Evolutionary conservation across 92 coral and sea anemone species (phyloP).

Genomic region (Actinostola sp.): DNA sequence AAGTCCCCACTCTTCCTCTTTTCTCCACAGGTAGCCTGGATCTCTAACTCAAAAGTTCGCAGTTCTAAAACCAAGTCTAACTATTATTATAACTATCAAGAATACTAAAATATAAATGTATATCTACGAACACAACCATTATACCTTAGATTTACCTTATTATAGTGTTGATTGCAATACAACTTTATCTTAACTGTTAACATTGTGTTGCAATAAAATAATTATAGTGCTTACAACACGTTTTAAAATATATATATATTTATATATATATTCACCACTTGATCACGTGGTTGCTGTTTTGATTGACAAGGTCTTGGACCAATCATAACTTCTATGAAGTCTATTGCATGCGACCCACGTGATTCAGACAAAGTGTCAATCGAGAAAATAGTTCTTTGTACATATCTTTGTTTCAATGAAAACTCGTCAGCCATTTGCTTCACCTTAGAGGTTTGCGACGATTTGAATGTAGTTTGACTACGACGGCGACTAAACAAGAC

Average conservation of each 20-base stretch:
- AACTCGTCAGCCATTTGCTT: background rate
- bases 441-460: slow-evolving; percentile 11
- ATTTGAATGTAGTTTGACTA: slow-evolving; percentile 32
- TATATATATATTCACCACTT: slow-evolving; percentile 4
- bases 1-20: too few relatives aligned
- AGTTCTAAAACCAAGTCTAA: too few relatives aligned
- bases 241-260: slow-evolving; percentile 9
- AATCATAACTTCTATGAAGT: slow-evolving; percentile 20
- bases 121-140: too few relatives aligned
- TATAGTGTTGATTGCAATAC: too few relatives aligned
- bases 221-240: slow-evolving; percentile 11
- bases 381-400: slow-evolving; percentile 39
- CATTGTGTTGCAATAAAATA: slow-evolving; percentile 2
- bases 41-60: too few relatives aligned
- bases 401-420: slow-evolving; percentile 8
- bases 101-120: too few relatives aligned
- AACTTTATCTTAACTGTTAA: slow-evolving; percentile 4
- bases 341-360: slow-evolving; percentile 3
- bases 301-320: slow-evolving; percentile 32
- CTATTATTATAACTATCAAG: too few relatives aligned
- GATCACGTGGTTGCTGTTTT: background rate
- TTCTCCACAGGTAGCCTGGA: too few relatives aligned
- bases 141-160: slow-evolving; percentile 3
- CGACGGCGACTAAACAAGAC: slow-evolving; percentile 1
- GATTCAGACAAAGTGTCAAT: slow-evolving; percentile 11